Evolutionary conservation across 2,797 vertebrate species (phyloP).

Genomic region (Poeciliopsis presidionis): DNA sequence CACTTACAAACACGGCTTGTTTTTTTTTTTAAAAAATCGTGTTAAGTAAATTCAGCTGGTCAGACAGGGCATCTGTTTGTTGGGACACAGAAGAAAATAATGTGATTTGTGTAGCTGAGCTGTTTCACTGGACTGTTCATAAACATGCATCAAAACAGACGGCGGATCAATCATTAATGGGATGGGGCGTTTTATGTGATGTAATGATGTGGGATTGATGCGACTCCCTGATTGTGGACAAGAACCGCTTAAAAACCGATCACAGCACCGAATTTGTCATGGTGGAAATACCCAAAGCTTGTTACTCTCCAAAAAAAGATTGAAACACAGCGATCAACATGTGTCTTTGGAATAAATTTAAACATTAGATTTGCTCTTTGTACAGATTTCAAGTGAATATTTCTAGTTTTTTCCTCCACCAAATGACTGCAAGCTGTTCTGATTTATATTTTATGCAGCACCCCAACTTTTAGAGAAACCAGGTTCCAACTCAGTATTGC

Average conservation of each 20-base stretch:
- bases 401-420: neutral
- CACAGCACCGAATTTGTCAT: neutral
- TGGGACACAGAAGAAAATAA: neutral
- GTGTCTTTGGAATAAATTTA: slow-evolving; percentile 3
- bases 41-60: neutral
- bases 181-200: neutral
- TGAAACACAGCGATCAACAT: slow-evolving; percentile 11
- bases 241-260: neutral
- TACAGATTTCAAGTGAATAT: slow-evolving; percentile 4
- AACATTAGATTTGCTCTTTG: slow-evolving; percentile 8
- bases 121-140: neutral
- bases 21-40: neutral
- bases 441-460: slow-evolving; percentile 5
- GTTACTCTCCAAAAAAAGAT: neutral
- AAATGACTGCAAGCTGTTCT: slow-evolving; percentile 23
- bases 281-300: neutral
- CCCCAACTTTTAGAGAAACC: slow-evolving; percentile 6
- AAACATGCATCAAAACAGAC: neutral
- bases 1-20: neutral
- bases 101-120: neutral
- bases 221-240: neutral
- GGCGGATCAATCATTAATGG: neutral
- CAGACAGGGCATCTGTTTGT: slow-evolving; percentile 1
- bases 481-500: slow-evolving; percentile 19
- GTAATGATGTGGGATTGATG: neutral